Conservation (phyloP, 2,888 invertebrate genomes). For the Xiphydria camelus region DNA sequence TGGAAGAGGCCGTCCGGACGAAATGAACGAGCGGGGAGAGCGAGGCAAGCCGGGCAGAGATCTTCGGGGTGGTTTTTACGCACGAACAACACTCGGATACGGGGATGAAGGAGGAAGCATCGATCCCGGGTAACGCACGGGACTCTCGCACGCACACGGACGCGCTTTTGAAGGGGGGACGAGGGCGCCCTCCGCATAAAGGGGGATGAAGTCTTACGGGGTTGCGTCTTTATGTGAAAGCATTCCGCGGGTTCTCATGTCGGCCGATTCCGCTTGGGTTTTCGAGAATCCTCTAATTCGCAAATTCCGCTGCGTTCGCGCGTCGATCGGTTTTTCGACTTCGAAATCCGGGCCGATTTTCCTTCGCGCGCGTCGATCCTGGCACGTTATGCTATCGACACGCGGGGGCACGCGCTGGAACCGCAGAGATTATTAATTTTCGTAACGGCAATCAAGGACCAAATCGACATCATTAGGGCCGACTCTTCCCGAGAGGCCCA, state of each 20-base stretch:
- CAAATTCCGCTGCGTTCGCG: too few species aligned
- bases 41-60: background rate
- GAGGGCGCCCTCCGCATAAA: slow-evolving; percentile 35
- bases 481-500: slow-evolving; percentile 33
- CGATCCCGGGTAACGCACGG: slow-evolving; percentile 8
- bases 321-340: too few species aligned
- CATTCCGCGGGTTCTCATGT: slow-evolving; percentile 52
- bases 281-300: background rate
- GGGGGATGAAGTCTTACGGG: slow-evolving; percentile 27
- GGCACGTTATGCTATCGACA: too few species aligned
- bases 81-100: slow-evolving; percentile 51
- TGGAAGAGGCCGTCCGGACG: too few species aligned
- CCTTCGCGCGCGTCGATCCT: background rate
- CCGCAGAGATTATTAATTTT: slow-evolving; percentile 51
- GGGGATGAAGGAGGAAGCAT: slow-evolving; percentile 14
- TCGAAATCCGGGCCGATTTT: background rate
- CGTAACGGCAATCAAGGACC: slow-evolving; percentile 46
- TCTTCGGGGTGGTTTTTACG: slow-evolving; percentile 34
- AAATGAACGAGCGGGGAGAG: too few species aligned
- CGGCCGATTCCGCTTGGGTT: slow-evolving; percentile 24
- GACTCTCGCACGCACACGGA: slow-evolving; percentile 13
- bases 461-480: slow-evolving; percentile 46
- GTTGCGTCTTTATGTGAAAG: slow-evolving; percentile 53
- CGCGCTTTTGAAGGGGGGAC: slow-evolving; percentile 39
- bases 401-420: slow-evolving; percentile 27